Evolutionary conservation across 2,888 invertebrate genomes (phyloP).

Genomic region (Ophion obscuratus): DNA sequence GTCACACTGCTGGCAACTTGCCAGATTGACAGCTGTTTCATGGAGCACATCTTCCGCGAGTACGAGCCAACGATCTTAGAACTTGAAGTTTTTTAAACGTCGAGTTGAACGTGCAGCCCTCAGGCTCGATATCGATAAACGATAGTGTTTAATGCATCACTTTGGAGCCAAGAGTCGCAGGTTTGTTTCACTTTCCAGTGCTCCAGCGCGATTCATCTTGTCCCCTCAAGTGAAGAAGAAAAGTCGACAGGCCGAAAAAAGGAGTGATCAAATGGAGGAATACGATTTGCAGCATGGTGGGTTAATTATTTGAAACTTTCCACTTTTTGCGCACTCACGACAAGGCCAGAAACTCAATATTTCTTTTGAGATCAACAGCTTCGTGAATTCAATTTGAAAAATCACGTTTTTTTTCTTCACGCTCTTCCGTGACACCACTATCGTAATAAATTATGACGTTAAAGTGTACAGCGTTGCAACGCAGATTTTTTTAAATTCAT

Average conservation of each 20-base stretch:
- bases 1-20: conserved; percentile 43
- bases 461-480: too few relatives aligned
- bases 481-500: too few relatives aligned
- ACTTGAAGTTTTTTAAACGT: conserved; percentile 27
- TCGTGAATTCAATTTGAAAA: too few relatives aligned
- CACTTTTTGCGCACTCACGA: too few relatives aligned
- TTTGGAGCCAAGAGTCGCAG: not conserved
- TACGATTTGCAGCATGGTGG: not conserved
- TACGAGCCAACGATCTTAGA: not conserved
- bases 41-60: conserved; percentile 1
- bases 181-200: not conserved
- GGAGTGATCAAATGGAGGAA: not conserved
- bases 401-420: too few relatives aligned
- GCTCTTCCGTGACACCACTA: too few relatives aligned
- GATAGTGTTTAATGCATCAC: conserved; percentile 25
- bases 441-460: too few relatives aligned
- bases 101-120: conserved; percentile 13
- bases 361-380: too few relatives aligned
- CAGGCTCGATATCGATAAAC: conserved; percentile 37
- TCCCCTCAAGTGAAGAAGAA: not conserved
- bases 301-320: too few relatives aligned
- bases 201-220: not conserved
- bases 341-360: too few relatives aligned
- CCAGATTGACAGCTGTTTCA: conserved; percentile 56
- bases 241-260: not conserved